phyloP scores from a whole-genome alignment of 2,113 vertebrate species.

The Myocastor coypus region DNA sequence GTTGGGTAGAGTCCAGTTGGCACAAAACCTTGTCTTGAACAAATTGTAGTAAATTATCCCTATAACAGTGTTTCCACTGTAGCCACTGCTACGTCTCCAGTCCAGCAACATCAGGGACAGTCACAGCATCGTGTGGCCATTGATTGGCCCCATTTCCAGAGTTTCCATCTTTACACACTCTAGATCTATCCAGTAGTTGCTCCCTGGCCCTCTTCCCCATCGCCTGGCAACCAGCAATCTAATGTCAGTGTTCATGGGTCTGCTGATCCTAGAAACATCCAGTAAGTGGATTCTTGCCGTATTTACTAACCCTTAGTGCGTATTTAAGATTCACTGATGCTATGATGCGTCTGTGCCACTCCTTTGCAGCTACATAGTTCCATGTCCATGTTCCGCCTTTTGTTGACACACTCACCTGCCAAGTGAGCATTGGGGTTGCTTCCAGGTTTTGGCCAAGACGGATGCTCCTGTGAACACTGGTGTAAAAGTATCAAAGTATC shows the following conservation, averaged over 20 bases:
- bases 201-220: background rate
- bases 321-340: background rate
- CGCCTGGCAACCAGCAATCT: background rate
- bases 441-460: background rate
- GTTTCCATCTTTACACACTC: background rate
- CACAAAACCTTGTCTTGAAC: background rate
- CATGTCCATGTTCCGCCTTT: background rate
- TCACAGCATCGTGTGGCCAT: background rate
- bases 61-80: background rate
- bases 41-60: background rate
- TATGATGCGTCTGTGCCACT: background rate
- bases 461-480: background rate
- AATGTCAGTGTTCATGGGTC: background rate
- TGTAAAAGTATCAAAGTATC: background rate
- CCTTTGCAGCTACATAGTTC: background rate
- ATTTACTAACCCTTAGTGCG: background rate
- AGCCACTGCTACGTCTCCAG: background rate
- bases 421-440: background rate
- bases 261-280: background rate
- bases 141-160: background rate
- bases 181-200: background rate
- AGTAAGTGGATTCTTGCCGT: background rate
- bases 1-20: background rate
- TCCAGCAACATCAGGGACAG: background rate
- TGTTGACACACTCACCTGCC: background rate